phyloP scores from a whole-genome alignment of 2,113 vertebrate species.

The Macrotis lagotis region DNA sequence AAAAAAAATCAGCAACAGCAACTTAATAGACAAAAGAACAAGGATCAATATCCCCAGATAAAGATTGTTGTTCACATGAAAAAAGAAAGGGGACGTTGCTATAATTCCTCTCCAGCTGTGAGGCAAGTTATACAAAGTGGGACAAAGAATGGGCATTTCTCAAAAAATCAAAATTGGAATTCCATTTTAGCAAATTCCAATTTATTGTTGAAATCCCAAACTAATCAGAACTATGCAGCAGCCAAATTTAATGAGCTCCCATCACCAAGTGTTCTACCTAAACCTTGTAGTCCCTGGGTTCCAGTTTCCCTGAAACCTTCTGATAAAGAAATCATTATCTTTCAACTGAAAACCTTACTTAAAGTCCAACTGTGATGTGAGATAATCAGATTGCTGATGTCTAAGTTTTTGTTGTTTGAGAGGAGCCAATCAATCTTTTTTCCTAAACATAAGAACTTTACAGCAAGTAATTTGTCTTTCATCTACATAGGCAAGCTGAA shows the following conservation, averaged over 20 bases:
- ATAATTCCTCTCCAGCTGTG: slow-evolving; percentile 85
- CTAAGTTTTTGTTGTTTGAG: slow-evolving; percentile 60
- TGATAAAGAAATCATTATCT: slow-evolving; percentile 96
- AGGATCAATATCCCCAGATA: slow-evolving; percentile 88
- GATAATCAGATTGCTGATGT: slow-evolving; percentile 43
- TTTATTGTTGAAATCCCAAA: slow-evolving; percentile 88
- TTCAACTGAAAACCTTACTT: slow-evolving; percentile 97
- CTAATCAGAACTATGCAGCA: slow-evolving; percentile 94
- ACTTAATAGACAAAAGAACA: slow-evolving; percentile 89
- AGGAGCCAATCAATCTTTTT: slow-evolving; percentile 22
- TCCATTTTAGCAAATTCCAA: slow-evolving; percentile 86
- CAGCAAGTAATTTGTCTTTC: slow-evolving; percentile 25
- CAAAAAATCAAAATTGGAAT: slow-evolving; percentile 90
- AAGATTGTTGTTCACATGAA: slow-evolving; percentile 85
- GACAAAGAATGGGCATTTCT: slow-evolving; percentile 86
- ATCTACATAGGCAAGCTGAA: slow-evolving; percentile 58
- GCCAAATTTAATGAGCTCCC: slow-evolving; percentile 98
- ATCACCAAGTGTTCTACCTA: slow-evolving; percentile 96
- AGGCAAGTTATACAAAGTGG: slow-evolving; percentile 93
- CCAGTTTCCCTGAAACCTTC: slow-evolving; percentile 91
- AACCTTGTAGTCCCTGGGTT: slow-evolving; percentile 98
- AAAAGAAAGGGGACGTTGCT: slow-evolving; percentile 87
- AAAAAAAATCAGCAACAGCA: too few species aligned
- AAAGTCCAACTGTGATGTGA: slow-evolving; percentile 95
- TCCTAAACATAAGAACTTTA: slow-evolving; percentile 37